Conservation (phyloP, 2,888 invertebrate species). For the Trichacis sp. region DNA sequence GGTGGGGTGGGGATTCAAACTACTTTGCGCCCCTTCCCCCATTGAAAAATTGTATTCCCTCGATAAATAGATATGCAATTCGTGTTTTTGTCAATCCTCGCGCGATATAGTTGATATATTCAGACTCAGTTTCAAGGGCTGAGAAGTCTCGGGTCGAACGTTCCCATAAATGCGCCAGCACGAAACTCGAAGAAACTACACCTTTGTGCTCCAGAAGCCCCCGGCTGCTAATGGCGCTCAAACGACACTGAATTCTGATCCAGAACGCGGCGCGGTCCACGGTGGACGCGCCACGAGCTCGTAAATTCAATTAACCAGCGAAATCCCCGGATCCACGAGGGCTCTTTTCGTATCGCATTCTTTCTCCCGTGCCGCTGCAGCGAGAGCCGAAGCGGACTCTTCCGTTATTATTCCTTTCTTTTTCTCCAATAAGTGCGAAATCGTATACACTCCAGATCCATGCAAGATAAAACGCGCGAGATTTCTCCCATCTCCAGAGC, state of each 20-base stretch:
- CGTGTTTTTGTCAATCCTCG: not conserved
- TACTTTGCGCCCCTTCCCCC: no score
- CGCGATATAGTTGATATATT: not conserved
- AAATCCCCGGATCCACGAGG: constrained; percentile 55
- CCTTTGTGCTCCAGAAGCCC: constrained; percentile 35
- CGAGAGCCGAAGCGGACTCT: constrained; percentile 13
- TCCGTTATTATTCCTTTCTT: constrained; percentile 23
- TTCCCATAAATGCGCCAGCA: not conserved
- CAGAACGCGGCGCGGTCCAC: constrained; percentile 53
- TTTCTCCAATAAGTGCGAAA: constrained; percentile 41
- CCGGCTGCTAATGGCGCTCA: constrained; percentile 57
- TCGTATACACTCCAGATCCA: constrained; percentile 11
- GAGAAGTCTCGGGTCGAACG: not conserved
- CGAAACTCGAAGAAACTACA: not conserved
- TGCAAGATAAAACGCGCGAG: constrained; percentile 23
- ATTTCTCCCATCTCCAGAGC: not conserved
- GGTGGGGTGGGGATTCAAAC: no score
- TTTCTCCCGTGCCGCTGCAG: constrained; percentile 22
- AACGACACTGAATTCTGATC: constrained; percentile 58
- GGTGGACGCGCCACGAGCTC: constrained; percentile 53
- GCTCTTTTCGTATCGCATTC: constrained; percentile 35
- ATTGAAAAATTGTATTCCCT: not conserved
- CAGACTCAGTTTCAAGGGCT: not conserved
- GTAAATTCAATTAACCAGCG: constrained; percentile 65
- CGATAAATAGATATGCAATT: not conserved